Base-by-base conservation (phyloP, 2,797 vertebrate species). In the Falco naumanni region DNA sequence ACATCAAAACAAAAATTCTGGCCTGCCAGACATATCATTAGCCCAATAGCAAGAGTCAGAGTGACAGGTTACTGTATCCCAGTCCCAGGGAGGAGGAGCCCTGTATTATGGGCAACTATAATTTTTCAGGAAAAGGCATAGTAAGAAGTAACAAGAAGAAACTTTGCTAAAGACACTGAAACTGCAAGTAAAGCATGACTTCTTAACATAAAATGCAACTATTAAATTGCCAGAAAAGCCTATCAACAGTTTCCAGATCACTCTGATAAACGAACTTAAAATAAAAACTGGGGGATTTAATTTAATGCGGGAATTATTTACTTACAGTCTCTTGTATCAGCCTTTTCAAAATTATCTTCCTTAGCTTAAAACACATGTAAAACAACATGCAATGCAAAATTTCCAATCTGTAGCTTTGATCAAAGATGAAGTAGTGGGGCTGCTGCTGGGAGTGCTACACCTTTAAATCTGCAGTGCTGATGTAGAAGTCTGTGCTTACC, bases 401-500 rank as follows among this genome's bases (percentile, higher is more conserved):
- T 57, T 75, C 41, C 60, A 48, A 92, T 78, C 57, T 71, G 45
- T 59, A 47, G 57, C 53, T 93, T 74, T 64, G 57, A 84, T 85
- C 65, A 78, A 45, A 61, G 37, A 31, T 16, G 39, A 83, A 72
- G 47, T 7, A 45, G 13, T 7, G 29, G 59, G 28, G 34, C 50
- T 89, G 82, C 61, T 84, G 37, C 39, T 78, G 72, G 75, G 75
- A 34, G 53, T 83, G 61, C 26, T 69, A 29, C 0, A 13, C 56
- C 91, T 97, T 95, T 95, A 96, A 96, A 90, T 95, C 87, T 63
- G 81, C n/a, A 60, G 43, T 81, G 78, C 59, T 77, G 92, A 94
- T 91, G 31, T 41, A 16, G 45, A 96, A 91, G 57, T 59, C 89
- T 84, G 87, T 48, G 60, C 78, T 94, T 0, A 0, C 53, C 13